Evolutionary conservation across 2,888 invertebrate species (phyloP), one percentile per base, ranked within the genome.

Genomic region (Magallana nippona): DNA sequence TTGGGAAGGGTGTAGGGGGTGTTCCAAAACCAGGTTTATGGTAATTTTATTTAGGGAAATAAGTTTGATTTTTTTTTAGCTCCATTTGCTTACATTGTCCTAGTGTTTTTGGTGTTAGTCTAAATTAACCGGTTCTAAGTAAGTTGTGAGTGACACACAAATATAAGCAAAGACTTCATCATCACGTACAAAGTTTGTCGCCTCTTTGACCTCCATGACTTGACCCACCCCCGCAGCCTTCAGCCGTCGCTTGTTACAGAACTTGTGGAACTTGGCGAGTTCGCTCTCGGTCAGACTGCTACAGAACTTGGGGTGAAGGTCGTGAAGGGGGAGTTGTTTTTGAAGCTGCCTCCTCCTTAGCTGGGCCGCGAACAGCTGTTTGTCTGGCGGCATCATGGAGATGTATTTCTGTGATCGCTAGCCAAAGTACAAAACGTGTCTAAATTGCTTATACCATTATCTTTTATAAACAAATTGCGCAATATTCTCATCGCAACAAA

Each of bases 351-450:
- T 89, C 82, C 92, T 87, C 78, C 92, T 88, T 19, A 92, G 87
- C 79, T 91, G 91, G 22, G 92, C 89, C 8, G 92, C 92, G 83
- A 92, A 92, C 82, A 91, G 87, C 82, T 92, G 92, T 84, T 92
- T 92, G 86, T 92, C 92, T 82, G 90, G 89, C 17, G 92, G 92
- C 62, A 92, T 84, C 92, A 91, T 90, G 32, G 91, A 89, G 55
- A 92, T 91, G 82, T 91, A 91, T 56, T 91, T 90, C 86, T 92
- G 92, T 3, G 92, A 92, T 79, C 91, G 88, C 92, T 92, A 56
- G 55, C 77, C 79, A 32, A 32, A 81, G 78, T 27, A 22, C 19
- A 60, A 22, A 27, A 82, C 5, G 2, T 44, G 22, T 22, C 27
- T 22, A 27, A 22, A 77, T 77, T 77, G 10, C n/a, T 19, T 22